Conservation (phyloP, 2,113 vertebrate genomes). For the Carollia perspicillata region DNA sequence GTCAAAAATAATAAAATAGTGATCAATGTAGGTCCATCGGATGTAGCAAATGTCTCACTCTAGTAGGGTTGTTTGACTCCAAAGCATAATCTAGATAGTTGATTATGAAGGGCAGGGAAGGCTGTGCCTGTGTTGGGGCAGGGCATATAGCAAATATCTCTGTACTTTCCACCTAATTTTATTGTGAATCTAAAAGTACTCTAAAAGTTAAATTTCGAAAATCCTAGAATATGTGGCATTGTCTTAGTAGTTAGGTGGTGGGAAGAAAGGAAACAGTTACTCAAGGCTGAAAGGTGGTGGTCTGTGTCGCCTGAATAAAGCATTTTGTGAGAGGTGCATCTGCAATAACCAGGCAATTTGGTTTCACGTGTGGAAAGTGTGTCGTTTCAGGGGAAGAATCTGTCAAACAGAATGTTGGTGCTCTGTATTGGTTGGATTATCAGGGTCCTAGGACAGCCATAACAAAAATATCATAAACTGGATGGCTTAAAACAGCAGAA, state of each 20-base stretch:
- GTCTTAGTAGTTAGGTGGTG: no score
- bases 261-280: background rate
- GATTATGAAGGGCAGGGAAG: background rate
- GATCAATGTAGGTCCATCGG: background rate
- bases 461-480: background rate
- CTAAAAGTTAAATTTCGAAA: background rate
- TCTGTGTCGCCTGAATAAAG: fast-evolving
- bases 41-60: background rate
- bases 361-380: fast-evolving
- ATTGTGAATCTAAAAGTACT: background rate
- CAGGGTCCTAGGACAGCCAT: background rate
- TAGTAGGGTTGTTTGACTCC: background rate
- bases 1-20: background rate
- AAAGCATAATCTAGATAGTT: background rate
- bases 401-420: background rate
- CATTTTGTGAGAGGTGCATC: background rate
- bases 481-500: background rate
- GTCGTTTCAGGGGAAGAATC: background rate
- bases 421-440: background rate
- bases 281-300: fast-evolving
- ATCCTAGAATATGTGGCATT: no score
- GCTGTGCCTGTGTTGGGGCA: background rate
- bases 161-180: background rate
- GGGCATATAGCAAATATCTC: background rate
- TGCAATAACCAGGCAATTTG: background rate